These are phyloP conservation scores for Melanocharis versteri DNA, from an alignment of 2,113 vertebrate genomes.

Conservation along the genomic window DNA sequence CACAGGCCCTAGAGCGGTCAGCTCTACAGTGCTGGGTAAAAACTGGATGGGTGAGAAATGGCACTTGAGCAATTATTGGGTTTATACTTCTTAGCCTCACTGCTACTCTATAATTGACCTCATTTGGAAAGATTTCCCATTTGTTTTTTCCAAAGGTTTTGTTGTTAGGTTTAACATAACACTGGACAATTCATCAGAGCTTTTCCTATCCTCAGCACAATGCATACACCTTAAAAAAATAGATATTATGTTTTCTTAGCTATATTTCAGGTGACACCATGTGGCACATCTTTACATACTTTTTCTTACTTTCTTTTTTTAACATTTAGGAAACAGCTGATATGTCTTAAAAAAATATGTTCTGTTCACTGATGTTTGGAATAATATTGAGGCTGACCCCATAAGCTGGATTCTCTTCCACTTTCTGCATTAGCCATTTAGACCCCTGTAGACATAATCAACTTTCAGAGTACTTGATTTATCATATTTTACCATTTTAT, in stretches of 20 bases:
- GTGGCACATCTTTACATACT: accelerated
- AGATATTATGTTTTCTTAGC: not conserved
- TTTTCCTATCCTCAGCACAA: not conserved
- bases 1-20: not conserved
- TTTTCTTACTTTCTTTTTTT: not conserved
- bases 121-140: not conserved
- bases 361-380: not conserved
- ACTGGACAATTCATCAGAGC: not conserved
- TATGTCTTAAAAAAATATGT: not conserved
- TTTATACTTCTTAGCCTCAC: not conserved
- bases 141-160: not conserved
- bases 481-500: not conserved
- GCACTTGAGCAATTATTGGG: not conserved
- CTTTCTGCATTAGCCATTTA: not conserved
- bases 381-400: not conserved
- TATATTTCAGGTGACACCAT: not conserved
- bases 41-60: constrained; percentile 15
- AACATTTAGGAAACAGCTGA: not conserved
- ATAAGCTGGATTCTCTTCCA: not conserved
- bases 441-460: accelerated
- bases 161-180: not conserved
- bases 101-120: not conserved
- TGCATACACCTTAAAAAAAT: not conserved
- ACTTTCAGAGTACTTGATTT: not conserved
- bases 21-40: not conserved